Evolutionary conservation across 2,797 vertebrate genomes (phyloP), one percentile per base, ranked within the genome.

Genomic region (Eupleurogrammus muticus): DNA sequence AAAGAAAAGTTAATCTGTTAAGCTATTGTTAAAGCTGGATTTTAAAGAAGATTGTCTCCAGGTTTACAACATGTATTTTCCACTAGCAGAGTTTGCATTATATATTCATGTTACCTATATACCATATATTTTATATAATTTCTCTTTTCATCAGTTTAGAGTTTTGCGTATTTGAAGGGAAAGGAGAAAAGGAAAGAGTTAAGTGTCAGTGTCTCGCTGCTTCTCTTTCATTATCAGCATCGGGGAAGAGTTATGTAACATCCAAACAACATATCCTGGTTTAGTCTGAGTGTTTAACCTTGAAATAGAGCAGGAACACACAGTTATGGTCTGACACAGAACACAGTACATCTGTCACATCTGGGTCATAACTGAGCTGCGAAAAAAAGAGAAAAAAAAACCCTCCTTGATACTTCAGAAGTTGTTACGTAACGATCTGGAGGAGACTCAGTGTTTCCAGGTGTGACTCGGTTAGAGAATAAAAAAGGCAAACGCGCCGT

Each of bases 281-380:
- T 86, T 84, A 82, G 89, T 89, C 86, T 87, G 74, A 53, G 76
- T 7, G 50, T 68, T 70, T 55, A 68, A 70, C 87, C 89, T 89
- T 91, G 87, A 84, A 78, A 20, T 36, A 0, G 50, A 71, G 59
- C 75, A 53, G 82, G 78, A 83, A 78, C 75, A 53, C 57, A 58
- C 49, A 58, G 84, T 58, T n/a, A 64, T 17, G 70, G 54, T 70
- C 36, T 63, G 73, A 84, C 66, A 58, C 55, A 21, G 60, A 74
- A 70, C 67, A 65, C 61, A 40, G 50, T 12, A 47, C n/a, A 23
- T 64, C 36, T 50, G 75, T 67, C 71, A 69, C 59, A 71, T 79
- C 60, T 63, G 54, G 76, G 66, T 68, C 84, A 82, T 64, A 87
- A 28, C 51, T 49, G 23, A 58, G 42, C 62, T 8, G 2, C 24